Evolutionary conservation across 1,140 invertebrate species (phyloP), one percentile per base, ranked within the genome.

Genomic region (Branchinecta lynchi): DNA sequence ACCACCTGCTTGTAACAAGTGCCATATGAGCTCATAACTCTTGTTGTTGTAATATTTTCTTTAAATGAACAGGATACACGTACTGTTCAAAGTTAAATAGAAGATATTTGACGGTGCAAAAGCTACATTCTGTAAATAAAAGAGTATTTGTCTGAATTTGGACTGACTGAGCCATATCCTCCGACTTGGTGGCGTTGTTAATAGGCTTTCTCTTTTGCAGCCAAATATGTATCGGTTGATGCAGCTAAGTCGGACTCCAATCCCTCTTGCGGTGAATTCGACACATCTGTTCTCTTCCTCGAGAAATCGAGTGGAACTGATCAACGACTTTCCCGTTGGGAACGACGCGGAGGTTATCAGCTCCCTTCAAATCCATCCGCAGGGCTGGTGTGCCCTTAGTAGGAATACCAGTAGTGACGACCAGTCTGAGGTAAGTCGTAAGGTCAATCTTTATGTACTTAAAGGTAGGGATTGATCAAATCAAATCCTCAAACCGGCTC

Each of bases 271-370:
- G 15, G 85, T 86, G 8, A 85, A 83, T 75, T 91, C 86, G 75
- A 90, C 89, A 74, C 85, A 89, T 76, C 79, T 93, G n/a, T 93
- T 93, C 76, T 82, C 80, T 8, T 82, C 90, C 45, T 84, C 84
- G 71, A 82, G 87, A 70, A 96, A 96, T 79, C 82, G 92, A 66
- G 85, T 95, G 3, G 92, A 96, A 78, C 87, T 95, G 75, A 84
- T 96, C 7, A 87, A 87, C 2, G 93, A 96, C 81, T 96, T 95
- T 77, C 91, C 92, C 0, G 79, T 82, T 43, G 84, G 84, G 1
- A 89, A 93, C 77, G 89, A 93, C 73, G 91, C 92, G 0, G 89
- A 93, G 79, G 87, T 92, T 68, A 90, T 96, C 73, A 89, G 89
- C 73, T 92, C 91, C 17, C 79, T 93, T 65, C 88, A 93, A 82